Evolutionary conservation across 2,113 vertebrate species (phyloP).

Genomic region (Amphiprion percula): DNA sequence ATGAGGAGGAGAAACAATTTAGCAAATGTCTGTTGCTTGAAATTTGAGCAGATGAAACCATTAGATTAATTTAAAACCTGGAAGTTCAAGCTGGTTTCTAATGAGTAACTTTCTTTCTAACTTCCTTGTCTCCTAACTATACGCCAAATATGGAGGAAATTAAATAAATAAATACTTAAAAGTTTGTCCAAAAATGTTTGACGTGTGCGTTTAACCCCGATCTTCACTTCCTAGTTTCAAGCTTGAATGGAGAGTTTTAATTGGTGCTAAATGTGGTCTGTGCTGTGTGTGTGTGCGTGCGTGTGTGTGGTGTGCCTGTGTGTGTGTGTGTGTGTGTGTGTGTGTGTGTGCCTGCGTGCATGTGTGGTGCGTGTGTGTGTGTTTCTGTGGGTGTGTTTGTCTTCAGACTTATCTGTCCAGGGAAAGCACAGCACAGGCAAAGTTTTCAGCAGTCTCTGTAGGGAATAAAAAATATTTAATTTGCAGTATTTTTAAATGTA

Average conservation of each 20-base stretch:
- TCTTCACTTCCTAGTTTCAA: slow-evolving; percentile 32
- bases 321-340: slow-evolving; percentile 5
- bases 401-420: slow-evolving; percentile 1
- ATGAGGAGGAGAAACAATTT: background rate
- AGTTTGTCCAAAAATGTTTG: background rate
- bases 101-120: background rate
- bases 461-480: no score
- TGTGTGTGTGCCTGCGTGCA: background rate
- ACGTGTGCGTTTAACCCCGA: slow-evolving; percentile 19
- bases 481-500: no score
- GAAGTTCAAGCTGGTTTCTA: background rate
- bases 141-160: background rate
- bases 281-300: slow-evolving; percentile 3
- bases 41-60: no score
- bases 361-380: slow-evolving; percentile 16
- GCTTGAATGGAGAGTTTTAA: slow-evolving; percentile 42
- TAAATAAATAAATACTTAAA: background rate
- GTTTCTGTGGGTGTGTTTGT: slow-evolving; percentile 13
- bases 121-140: background rate
- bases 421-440: background rate
- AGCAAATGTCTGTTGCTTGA: no score
- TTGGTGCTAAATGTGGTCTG: slow-evolving; percentile 41
- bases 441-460: no score
- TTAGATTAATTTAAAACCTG: background rate
- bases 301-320: no score